Percentiles rank a stretch among this genome's conserved stretches.
phyloP scores from a whole-genome alignment of 1,140 invertebrate species.

The Brachionus asplanchnoidis region DNA sequence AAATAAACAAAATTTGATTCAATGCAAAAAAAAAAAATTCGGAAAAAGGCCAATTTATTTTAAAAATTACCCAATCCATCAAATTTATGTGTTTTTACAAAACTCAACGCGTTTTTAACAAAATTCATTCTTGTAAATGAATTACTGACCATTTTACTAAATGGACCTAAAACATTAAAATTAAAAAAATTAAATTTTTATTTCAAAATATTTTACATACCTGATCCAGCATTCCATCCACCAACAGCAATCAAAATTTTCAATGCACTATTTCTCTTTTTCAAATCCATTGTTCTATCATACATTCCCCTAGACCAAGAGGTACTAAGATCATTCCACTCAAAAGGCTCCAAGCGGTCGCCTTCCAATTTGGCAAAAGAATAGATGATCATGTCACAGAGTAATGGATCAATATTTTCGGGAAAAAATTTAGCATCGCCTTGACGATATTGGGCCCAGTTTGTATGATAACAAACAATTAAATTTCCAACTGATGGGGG shows the following conservation, averaged over 20 bases:
- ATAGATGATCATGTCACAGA: slow-evolving; percentile 88
- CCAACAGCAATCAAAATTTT: slow-evolving; percentile 14
- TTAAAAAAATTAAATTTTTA: slow-evolving; percentile 35
- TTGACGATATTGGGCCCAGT: slow-evolving; percentile 81
- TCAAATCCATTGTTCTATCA: slow-evolving; percentile 5
- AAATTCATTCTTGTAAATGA: slow-evolving; percentile 46
- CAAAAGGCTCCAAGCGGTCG: slow-evolving; percentile 69
- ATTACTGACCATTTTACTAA: slow-evolving; percentile 72
- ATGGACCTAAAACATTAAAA: slow-evolving; percentile 17
- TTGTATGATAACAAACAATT: slow-evolving; percentile 79
- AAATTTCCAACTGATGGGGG: neutral
- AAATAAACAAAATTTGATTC: too few species aligned
- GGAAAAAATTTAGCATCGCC: slow-evolving; percentile 77
- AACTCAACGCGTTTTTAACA: slow-evolving; percentile 43
- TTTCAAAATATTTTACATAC: neutral
- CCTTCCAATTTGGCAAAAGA: slow-evolving; percentile 71
- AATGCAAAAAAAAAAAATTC: neutral
- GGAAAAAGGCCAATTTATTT: neutral
- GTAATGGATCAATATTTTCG: slow-evolving; percentile 73
- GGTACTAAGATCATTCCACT: slow-evolving; percentile 70
- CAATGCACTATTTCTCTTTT: neutral
- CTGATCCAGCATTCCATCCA: slow-evolving; percentile 66
- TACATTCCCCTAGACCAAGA: slow-evolving; percentile 24
- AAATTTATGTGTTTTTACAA: slow-evolving; percentile 58
- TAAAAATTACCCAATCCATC: slow-evolving; percentile 60